phyloP scores from a whole-genome alignment of 2,113 vertebrate genomes.

The Lontra canadensis region DNA sequence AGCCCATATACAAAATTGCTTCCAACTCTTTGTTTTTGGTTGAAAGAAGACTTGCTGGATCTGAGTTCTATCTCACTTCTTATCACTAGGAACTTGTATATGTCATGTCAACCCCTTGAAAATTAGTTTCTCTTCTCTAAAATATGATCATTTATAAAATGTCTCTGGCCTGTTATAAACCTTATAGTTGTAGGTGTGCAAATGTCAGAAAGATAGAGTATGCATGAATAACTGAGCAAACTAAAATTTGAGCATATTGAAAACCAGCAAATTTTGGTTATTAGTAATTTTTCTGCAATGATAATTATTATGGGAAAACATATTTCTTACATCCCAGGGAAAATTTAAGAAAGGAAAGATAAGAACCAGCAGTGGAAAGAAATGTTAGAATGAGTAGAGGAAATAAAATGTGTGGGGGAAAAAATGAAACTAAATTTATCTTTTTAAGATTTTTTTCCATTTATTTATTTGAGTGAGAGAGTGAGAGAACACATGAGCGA shows the following conservation, averaged over 20 bases:
- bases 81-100: background rate
- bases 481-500: background rate
- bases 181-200: background rate
- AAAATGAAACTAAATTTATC: background rate
- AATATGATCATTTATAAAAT: background rate
- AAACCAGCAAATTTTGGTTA: background rate
- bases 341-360: background rate
- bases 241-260: background rate
- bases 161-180: background rate
- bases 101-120: background rate
- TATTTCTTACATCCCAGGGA: background rate
- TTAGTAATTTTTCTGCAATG: background rate
- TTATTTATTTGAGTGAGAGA: background rate
- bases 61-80: background rate
- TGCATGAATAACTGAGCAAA: background rate
- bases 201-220: background rate
- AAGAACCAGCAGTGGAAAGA: background rate
- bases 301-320: background rate
- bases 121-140: background rate
- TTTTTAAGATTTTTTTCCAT: no score
- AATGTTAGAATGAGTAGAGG: background rate
- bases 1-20: background rate
- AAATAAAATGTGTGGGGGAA: background rate
- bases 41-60: background rate
- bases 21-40: background rate